Evolutionary conservation across 2,797 vertebrate species (phyloP).

Genomic region (Molossus alvarezi): DNA sequence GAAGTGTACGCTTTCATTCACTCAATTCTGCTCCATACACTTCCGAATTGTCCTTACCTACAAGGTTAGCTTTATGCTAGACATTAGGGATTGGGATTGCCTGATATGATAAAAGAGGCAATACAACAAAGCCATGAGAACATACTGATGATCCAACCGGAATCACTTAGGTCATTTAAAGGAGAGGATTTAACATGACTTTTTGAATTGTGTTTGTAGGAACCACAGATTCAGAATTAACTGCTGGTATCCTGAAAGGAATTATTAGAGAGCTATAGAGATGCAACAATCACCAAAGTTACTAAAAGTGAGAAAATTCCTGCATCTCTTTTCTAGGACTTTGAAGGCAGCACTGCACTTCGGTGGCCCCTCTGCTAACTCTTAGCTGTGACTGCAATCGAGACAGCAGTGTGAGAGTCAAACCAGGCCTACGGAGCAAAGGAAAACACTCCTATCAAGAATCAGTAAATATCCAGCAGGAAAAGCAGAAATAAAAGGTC

Average conservation of each 20-base stretch:
- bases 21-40: neutral
- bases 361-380: neutral
- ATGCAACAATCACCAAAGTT: neutral
- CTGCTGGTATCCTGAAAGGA: neutral
- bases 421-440: neutral
- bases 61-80: neutral
- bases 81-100: neutral
- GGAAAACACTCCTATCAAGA: neutral
- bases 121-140: neutral
- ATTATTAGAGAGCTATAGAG: neutral
- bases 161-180: constrained; percentile 11
- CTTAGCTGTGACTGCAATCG: neutral
- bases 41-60: neutral
- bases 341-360: neutral
- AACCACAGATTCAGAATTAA: neutral
- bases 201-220: neutral
- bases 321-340: neutral
- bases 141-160: neutral
- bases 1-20: neutral
- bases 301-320: neutral
- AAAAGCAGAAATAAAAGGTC: neutral
- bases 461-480: neutral
- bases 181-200: neutral
- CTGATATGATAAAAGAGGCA: neutral
- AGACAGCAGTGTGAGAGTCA: neutral